Base-by-base conservation (phyloP, 2,888 invertebrate species). In the Euplexia lucipara region DNA sequence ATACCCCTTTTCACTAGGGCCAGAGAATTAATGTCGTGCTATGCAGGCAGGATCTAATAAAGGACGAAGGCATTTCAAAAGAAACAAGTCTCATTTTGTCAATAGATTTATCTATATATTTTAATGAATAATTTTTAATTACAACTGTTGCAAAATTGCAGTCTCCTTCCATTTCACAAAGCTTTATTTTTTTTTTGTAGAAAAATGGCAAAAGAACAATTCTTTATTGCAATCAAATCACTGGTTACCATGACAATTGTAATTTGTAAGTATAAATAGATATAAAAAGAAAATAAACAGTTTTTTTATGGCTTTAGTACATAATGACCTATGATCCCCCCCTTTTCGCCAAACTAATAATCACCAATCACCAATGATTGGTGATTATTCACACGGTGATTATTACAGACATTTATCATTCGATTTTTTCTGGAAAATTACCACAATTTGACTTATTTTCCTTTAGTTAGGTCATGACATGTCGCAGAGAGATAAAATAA, bases 71-170 rank as follows among this genome's bases (percentile, higher is more conserved):
- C 12, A 14, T 0, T 1, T 14, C 5, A 10, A 75, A 89, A 83
- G 80, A 81, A 92, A 90, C 89, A 88, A 89, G 83, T 73, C 76
- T 84, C 70, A 86, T 91, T 90, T 91, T 91, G 90, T 95, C 94
- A 95, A 95, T 95, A 95, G 94, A 94, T 95, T 95, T 94, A 95
- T 95, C 94, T 95, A 95, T 95, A 94, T 95, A 94, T 94, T 95
- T 95, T 92, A 95, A 93, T 95, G 94, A 95, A 94, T 95, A 95
- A 91, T 92, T 93, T 88, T 92, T 91, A 94, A 92, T 90, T 93
- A 95, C 94, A 95, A 91, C 88, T 93, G 92, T 91, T 86, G 90
- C 88, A 89, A 87, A 88, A 83, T 89, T 92, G 92, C 92, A 92
- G 90, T 92, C 91, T 91, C 91, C 85, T 78, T 87, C 82, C 83